Evolutionary conservation across 2,113 vertebrate species (phyloP), one percentile per base, ranked within the genome.

Genomic region (Mohoua ochrocephala): DNA sequence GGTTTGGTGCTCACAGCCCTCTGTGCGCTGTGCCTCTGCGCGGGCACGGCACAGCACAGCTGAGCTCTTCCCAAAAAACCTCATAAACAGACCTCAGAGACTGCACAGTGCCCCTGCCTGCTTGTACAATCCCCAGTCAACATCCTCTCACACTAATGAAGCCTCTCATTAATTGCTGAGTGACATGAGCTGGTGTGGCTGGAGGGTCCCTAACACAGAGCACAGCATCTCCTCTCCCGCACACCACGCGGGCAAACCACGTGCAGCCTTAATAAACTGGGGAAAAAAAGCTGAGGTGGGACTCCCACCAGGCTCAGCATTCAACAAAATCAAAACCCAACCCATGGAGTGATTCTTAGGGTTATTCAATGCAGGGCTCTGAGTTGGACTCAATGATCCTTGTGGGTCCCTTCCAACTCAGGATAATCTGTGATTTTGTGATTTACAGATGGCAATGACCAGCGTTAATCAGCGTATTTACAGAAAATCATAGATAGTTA

Each of bases 241-340:
- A 41, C 14, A 7, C 15, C 41, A 10, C 0, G 0, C 3, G 2
- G 5, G 15, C 6, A 64, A 65, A 76, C 6, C 39, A 39, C 1
- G 0, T 19, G 13, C 8, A 53, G 35, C 27, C 19, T 45, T 6
- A 21, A 54, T 8, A 15, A 3, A 42, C 5, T 0, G 3, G 3
- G 3, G 3, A 3, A 64, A 56, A 86, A 39, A 21, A 6, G 2
- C 27, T 2, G 0, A 42, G 10, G 3, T 35, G 12, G 21, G 49
- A 57, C 37, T 80, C 26, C 30, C 74, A 86, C 47, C 50, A 80
- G 26, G 15, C 14, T n/a, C 33, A 16, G 12, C 37, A 30, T 42
- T 56, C 50, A 65, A 44, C 50, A 75, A 74, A 44, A 41, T 23
- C 56, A 35, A 86, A 77, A 13, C 39, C 28, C 45, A 68, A 0